phyloP scores from a whole-genome alignment of 2,113 vertebrate genomes.

The Cyphomyrus discorhynchus region DNA sequence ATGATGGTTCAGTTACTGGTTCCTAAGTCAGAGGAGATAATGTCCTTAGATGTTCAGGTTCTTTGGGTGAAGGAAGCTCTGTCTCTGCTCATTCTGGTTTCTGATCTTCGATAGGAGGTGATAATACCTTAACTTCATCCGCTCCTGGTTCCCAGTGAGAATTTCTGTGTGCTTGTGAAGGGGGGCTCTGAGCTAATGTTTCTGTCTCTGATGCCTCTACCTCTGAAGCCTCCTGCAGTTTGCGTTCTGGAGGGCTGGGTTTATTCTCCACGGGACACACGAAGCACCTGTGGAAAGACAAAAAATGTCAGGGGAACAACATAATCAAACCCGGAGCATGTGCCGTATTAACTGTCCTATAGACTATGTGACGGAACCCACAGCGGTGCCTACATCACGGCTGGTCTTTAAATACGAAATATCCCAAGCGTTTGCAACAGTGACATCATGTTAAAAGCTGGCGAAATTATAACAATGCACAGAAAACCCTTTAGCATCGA shows the following conservation, averaged over 20 bases:
- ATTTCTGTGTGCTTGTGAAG: background rate
- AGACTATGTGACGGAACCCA: background rate
- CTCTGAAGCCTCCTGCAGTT: background rate
- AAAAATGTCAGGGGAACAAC: constrained; percentile 7
- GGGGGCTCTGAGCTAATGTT: background rate
- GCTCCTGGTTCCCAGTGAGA: constrained; percentile 7
- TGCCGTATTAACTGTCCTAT: background rate
- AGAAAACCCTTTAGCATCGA: background rate
- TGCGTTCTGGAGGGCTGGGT: background rate
- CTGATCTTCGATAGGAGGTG: constrained; percentile 15
- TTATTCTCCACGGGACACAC: constrained; percentile 11
- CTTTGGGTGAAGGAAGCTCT: background rate
- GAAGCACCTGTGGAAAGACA: constrained; percentile 28
- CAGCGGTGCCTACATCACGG: background rate
- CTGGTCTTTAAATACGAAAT: background rate
- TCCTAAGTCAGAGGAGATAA: constrained; percentile 4
- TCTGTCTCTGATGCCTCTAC: background rate
- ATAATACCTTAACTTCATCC: constrained; percentile 21
- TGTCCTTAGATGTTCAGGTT: background rate
- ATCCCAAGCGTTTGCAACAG: background rate
- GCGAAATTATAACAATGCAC: background rate
- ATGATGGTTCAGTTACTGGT: background rate
- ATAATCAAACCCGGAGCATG: background rate
- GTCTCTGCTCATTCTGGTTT: constrained; percentile 21
- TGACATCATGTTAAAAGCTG: background rate